phyloP scores from a whole-genome alignment of 2,888 invertebrate genomes.

The Blastobasis adustella region DNA sequence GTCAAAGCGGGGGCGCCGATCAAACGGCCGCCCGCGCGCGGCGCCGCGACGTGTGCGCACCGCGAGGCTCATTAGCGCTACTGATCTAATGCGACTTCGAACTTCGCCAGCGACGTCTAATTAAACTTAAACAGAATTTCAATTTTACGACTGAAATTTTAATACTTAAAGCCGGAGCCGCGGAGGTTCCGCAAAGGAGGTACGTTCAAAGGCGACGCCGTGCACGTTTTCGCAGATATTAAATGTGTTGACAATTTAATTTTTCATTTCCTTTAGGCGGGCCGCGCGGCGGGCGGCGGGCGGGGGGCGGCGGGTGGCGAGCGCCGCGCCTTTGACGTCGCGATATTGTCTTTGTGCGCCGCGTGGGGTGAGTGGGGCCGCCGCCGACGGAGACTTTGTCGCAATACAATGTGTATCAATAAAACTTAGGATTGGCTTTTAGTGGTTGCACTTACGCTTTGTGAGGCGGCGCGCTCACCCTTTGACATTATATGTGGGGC shows the following conservation, averaged over 20 bases:
- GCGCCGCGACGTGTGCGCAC: slow-evolving; percentile 63
- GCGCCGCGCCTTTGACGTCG: slow-evolving; percentile 71
- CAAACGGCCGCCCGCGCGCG: slow-evolving; percentile 47
- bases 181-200: slow-evolving; percentile 59
- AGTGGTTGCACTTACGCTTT: slow-evolving; percentile 76
- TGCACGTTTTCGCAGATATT: slow-evolving; percentile 75
- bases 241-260: slow-evolving; percentile 76
- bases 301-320: slow-evolving; percentile 39
- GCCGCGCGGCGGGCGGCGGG: slow-evolving; percentile 36
- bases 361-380: slow-evolving; percentile 66
- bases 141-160: slow-evolving; percentile 69
- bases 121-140: slow-evolving; percentile 71
- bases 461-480: slow-evolving; percentile 72
- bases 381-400: slow-evolving; percentile 71
- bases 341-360: slow-evolving; percentile 75
- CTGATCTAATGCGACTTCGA: slow-evolving; percentile 70
- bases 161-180: slow-evolving; percentile 66
- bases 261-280: slow-evolving; percentile 74
- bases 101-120: slow-evolving; percentile 62
- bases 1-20: slow-evolving; percentile 76
- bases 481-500: slow-evolving; percentile 70
- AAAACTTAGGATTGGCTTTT: slow-evolving; percentile 77
- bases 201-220: slow-evolving; percentile 69
- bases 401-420: slow-evolving; percentile 76
- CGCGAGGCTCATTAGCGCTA: slow-evolving; percentile 71